Percentiles rank a stretch among this genome's conserved stretches.
Conservation (phyloP, 1,140 invertebrate genomes). For the Paraescarpia echinospica region DNA sequence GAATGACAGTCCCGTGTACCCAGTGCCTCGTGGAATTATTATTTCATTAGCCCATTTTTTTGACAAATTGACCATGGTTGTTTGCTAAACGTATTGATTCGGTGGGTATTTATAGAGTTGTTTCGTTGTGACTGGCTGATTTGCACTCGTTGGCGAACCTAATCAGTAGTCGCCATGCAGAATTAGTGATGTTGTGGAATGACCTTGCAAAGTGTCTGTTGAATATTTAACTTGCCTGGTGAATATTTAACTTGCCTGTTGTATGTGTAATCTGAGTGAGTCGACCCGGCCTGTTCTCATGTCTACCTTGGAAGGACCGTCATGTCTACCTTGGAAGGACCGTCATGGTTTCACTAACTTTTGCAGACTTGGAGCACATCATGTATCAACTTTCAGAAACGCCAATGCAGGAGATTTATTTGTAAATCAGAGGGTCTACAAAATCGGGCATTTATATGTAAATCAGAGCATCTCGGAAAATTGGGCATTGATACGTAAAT, state of each 20-base stretch:
- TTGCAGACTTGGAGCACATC: too few species aligned
- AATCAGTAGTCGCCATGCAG: neutral
- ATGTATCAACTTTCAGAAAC: too few species aligned
- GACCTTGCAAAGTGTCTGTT: neutral
- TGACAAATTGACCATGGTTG: neutral
- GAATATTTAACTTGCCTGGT: neutral
- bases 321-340: too few species aligned
- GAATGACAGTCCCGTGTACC: neutral
- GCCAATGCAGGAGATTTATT: too few species aligned
- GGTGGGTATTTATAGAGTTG: neutral
- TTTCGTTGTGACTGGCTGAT: neutral
- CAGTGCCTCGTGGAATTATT: neutral
- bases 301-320: too few species aligned
- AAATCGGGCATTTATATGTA: too few species aligned
- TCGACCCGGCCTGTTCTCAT: too few species aligned
- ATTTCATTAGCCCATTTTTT: neutral
- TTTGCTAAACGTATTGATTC: neutral
- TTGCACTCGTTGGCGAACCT: neutral
- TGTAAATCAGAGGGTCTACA: too few species aligned
- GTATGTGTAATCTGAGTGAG: neutral
- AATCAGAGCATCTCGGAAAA: too few species aligned
- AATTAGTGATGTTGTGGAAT: neutral
- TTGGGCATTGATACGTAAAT: too few species aligned
- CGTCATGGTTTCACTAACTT: too few species aligned
- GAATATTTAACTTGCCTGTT: neutral